Evolutionary conservation across 1,140 invertebrate genomes (phyloP).

Genomic region (Brachionus plicatilis): DNA sequence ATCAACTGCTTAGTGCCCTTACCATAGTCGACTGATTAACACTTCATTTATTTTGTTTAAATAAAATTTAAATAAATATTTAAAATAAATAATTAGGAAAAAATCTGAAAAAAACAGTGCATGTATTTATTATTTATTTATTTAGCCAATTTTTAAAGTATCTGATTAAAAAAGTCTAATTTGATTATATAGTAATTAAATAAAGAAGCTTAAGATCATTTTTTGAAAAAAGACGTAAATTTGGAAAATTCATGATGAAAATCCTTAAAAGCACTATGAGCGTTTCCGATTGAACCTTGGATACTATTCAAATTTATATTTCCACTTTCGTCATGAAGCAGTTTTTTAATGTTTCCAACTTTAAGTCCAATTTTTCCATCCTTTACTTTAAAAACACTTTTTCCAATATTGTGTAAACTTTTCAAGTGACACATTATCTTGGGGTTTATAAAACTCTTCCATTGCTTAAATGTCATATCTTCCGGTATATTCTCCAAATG

Average conservation of each 20-base stretch:
- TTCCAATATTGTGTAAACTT: neutral
- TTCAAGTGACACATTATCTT: neutral
- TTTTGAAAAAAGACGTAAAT: conserved; percentile 5
- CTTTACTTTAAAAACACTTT: neutral
- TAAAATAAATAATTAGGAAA: neutral
- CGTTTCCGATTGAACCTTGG: neutral
- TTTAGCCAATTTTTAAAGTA: neutral
- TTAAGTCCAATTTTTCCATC: neutral
- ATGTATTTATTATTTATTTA: neutral
- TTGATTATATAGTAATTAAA: neutral
- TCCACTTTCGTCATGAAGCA: neutral
- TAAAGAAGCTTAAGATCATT: neutral
- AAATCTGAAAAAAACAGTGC: neutral
- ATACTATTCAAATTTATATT: conserved; percentile 12
- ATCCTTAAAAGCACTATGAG: conserved; percentile 4
- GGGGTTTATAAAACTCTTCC: conserved; percentile 14
- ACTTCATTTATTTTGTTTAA: too few relatives aligned
- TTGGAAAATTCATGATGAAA: neutral
- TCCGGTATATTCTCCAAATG: conserved; percentile 30
- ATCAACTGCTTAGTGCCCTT: too few relatives aligned
- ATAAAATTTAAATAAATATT: too few relatives aligned
- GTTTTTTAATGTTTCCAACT: neutral
- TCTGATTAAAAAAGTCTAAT: neutral
- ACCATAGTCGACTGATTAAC: too few relatives aligned
- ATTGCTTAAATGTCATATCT: conserved; percentile 30